phyloP scores from a whole-genome alignment of 2,888 invertebrate genomes.

The Cephonodes hylas region DNA sequence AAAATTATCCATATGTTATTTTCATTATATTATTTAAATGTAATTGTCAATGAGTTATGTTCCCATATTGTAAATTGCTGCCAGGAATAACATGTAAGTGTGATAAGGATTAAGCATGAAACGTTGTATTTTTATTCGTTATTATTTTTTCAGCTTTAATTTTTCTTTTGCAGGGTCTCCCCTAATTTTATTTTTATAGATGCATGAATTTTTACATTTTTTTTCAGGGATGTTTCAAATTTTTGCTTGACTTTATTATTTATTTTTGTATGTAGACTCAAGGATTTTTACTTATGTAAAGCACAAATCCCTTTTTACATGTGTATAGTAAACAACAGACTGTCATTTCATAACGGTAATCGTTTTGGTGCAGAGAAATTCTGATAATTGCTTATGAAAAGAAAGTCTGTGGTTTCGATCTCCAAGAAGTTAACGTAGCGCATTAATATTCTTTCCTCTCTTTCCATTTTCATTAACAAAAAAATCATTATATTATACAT shows the following conservation, averaged over 20 bases:
- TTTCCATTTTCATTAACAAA: background rate
- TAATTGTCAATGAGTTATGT: background rate
- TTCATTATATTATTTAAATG: conserved; percentile 12
- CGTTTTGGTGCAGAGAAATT: too few species aligned
- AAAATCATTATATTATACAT: too few species aligned
- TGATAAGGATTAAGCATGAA: conserved; percentile 23
- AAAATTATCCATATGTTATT: conserved; percentile 37
- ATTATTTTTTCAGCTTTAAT: conserved; percentile 19
- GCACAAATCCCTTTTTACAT: too few species aligned
- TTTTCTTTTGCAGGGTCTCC: conserved; percentile 14
- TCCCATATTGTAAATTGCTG: conserved; percentile 36
- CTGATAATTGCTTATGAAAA: too few species aligned
- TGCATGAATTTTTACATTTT: conserved; percentile 8
- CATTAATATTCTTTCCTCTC: too few species aligned
- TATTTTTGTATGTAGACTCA: too few species aligned
- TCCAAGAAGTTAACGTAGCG: too few species aligned
- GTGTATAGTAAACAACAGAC: too few species aligned
- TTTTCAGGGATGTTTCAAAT: conserved; percentile 20
- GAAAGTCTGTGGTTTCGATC: too few species aligned
- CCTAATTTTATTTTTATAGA: conserved; percentile 14
- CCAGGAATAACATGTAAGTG: conserved; percentile 63
- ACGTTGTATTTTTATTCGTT: conserved; percentile 19
- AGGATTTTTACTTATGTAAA: too few species aligned
- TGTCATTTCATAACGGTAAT: too few species aligned
- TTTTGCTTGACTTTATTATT: conserved; percentile 17